Evolutionary conservation across 2,113 vertebrate species (phyloP), one percentile per base, ranked within the genome.

Genomic region (Ardeotis arabs): DNA sequence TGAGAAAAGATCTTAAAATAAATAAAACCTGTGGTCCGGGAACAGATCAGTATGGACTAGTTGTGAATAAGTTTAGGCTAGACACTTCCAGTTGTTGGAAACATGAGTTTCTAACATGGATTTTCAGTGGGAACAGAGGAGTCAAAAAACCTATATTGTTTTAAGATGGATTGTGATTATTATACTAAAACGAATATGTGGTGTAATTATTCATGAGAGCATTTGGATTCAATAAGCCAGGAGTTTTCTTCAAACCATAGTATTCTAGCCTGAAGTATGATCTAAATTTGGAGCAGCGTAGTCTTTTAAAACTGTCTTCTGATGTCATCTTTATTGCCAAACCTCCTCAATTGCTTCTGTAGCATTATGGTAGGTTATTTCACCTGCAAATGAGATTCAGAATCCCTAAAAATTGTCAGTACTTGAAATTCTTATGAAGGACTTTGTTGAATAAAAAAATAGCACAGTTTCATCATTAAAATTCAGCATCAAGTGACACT

Each of bases 401-500:
- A 87, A 89, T 69, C 64, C 62, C 62, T 85, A 75, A 87, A 95
- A 89, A 75, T 33, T 89, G 44, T 64, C 76, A 82, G 66, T 72
- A 79, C 73, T 93, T 92, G 62, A 92, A 94, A 79, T 63, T 53
- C 31, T 79, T 95, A 68, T 92, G 89, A 88, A 96, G 64, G 91
- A 88, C 47, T 96, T 89, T 81, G 78, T 53, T 69, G 93, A 94
- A 90, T 89, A 93, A 94, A 87, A 89, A 89, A 95, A 83, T 96
- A 96, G n/a, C 96, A 89, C 80, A 53, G 66, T 90, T 96, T 89
- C 70, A 58, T 33, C 76, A 88, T 95, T 96, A 72, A 91, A 97
- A 98, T 97, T 93, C 95, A 90, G 96, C 96, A 96, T 86, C 78
- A 94, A 95, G 92, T 97, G 75, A 68, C 91, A 95, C 70, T 97